Base-by-base conservation (phyloP, 2,888 invertebrate genomes). In the Crocallis elinguaria region DNA sequence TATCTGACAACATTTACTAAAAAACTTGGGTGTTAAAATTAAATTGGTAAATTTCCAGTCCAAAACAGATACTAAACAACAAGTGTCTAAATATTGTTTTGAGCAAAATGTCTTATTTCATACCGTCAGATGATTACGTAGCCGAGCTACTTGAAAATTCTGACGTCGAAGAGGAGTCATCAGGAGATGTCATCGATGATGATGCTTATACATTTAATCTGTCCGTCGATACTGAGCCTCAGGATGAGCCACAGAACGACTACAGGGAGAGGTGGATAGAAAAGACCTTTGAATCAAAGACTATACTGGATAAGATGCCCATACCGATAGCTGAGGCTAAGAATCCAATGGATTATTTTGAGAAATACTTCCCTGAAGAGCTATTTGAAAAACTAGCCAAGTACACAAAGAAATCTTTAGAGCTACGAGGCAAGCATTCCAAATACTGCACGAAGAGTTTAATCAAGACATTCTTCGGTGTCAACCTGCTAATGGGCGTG, bases 91-190 rank as follows among this genome's bases (percentile, higher is more conserved):
- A n/a, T n/a, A n/a, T n/a, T n/a, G n/a, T n/a, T n/a, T n/a, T n/a
- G 19, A 4, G 19, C 19, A 19, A 6, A 16, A 53, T 54, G 56
- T 42, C 55, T 8, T 11, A 14, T 3, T 53, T 46, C 29, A 38
- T 57, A 7, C 49, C 53, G 1, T 38, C 57, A 9, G 57, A 60
- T 5, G 61, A 61, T 2, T 39, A 19, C 3, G 39, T 57, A 14
- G 55, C 54, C 0, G 53, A 56, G n/a, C 48, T 65, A 49, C 64
- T 66, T n/a, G 66, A 69, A 72, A 19, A 30, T 38, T 45, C 53
- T 1, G 60, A 60, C 11, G 23, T 60, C 7, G 60, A 60, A 33
- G 60, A 60, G n/a, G 37, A 60, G 5, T n/a, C 35, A 1, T 7
- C 27, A 2, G 37, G 21, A n/a, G 30, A 30, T 23, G 33, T 19